Conservation (phyloP, 2,797 vertebrate genomes). For the Cuniculus paca region DNA sequence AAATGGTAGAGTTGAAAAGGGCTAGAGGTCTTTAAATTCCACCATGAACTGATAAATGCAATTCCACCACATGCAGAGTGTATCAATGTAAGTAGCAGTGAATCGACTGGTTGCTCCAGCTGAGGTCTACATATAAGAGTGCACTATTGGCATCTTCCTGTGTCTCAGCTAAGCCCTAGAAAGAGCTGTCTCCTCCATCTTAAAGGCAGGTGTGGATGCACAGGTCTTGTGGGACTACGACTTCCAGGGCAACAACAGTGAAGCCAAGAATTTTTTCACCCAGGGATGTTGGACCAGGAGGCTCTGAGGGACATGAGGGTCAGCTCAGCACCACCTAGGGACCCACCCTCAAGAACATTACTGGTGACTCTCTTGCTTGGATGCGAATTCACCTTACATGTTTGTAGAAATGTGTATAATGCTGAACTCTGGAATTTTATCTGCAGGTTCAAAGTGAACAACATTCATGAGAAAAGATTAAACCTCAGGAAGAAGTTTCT, state of each 20-base stretch:
- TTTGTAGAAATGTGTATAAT: neutral
- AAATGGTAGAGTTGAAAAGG: neutral
- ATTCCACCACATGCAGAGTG: neutral
- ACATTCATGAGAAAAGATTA: neutral
- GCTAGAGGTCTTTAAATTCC: neutral
- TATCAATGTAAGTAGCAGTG: neutral
- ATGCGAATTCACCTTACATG: neutral
- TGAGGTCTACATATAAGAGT: accelerated
- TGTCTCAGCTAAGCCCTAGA: neutral
- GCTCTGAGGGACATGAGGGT: neutral
- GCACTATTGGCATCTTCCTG: neutral
- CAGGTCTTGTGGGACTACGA: neutral
- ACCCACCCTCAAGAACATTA: neutral
- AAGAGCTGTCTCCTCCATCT: neutral
- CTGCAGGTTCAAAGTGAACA: neutral
- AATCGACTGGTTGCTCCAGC: neutral
- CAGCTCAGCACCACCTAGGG: neutral
- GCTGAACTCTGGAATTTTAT: neutral
- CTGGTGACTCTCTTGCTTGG: neutral
- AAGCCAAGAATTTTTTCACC: neutral
- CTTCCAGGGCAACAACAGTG: neutral
- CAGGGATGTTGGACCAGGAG: neutral
- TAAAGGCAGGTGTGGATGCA: neutral
- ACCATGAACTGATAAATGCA: neutral
- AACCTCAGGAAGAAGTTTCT: neutral